Percentiles rank a stretch among this genome's conserved stretches.
phyloP scores from a whole-genome alignment of 2,888 invertebrate genomes.

The Chalcis sispes region DNA sequence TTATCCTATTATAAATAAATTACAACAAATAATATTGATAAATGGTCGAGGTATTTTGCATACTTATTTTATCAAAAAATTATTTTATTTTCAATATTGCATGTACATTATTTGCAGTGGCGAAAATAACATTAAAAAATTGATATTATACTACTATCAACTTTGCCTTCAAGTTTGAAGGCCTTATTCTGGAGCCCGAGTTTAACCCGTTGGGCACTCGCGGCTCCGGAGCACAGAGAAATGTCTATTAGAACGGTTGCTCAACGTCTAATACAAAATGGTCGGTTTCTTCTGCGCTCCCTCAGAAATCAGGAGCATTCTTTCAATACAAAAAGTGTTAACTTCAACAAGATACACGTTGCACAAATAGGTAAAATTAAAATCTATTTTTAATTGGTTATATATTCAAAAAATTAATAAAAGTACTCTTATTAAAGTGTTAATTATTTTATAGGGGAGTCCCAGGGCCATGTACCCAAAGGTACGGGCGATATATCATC shows the following conservation, averaged over 20 bases:
- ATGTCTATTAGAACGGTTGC: conserved; percentile 72
- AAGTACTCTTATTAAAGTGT: background rate
- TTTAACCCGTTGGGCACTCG: conserved; percentile 68
- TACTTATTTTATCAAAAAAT: background rate
- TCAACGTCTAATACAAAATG: conserved; percentile 71
- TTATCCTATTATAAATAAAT: conserved; percentile 18
- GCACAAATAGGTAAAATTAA: conserved; percentile 69
- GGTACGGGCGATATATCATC: conserved; percentile 65
- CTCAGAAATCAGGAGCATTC: conserved; percentile 63
- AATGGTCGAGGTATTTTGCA: conserved; percentile 12
- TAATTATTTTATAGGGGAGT: conserved; percentile 65
- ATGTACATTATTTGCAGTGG: conserved; percentile 25
- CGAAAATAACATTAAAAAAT: conserved; percentile 25
- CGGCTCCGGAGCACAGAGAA: conserved; percentile 67
- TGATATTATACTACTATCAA: conserved; percentile 26
- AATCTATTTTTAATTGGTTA: background rate
- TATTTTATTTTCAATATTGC: background rate
- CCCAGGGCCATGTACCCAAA: conserved; percentile 71
- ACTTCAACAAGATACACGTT: conserved; percentile 74
- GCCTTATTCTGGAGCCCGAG: conserved; percentile 54
- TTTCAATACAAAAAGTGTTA: conserved; percentile 63
- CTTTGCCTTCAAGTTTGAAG: conserved; percentile 43
- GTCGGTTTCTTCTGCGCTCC: conserved; percentile 70
- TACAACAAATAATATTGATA: background rate
- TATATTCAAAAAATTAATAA: background rate